These are phyloP conservation scores for Drosophila athabasca DNA, from an alignment of 1,140 invertebrate species.

Conservation along the genomic window DNA sequence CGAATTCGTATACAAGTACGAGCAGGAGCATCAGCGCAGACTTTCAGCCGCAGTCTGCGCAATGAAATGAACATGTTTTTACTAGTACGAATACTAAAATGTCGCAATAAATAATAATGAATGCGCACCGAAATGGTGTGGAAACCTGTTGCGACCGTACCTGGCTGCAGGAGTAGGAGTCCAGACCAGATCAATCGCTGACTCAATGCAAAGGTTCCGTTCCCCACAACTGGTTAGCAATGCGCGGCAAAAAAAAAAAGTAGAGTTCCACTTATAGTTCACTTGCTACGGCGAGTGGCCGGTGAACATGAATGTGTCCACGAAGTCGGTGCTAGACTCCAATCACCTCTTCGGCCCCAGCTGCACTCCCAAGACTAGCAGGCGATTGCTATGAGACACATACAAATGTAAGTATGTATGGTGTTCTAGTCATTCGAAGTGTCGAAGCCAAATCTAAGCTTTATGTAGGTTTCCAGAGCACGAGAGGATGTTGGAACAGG, in stretches of 20 bases:
- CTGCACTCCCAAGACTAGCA: neutral
- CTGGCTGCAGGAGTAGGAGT: constrained; percentile 43
- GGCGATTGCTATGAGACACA: neutral
- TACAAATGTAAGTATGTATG: constrained; percentile 5
- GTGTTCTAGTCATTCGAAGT: constrained; percentile 16
- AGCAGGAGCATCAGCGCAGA: constrained; percentile 33
- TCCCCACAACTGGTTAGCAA: constrained; percentile 17
- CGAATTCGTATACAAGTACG: constrained; percentile 37
- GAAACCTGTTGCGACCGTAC: constrained; percentile 78
- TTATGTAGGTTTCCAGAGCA: constrained; percentile 40
- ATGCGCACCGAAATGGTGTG: constrained; percentile 68
- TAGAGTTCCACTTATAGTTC: constrained; percentile 60
- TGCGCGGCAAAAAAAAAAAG: constrained; percentile 40
- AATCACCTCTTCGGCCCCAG: neutral
- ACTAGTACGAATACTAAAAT: constrained; percentile 30
- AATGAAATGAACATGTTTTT: constrained; percentile 71
- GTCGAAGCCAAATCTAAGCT: constrained; percentile 16
- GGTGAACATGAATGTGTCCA: constrained; percentile 61
- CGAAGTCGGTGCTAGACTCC: constrained; percentile 5
- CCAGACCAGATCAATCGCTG: constrained; percentile 64
- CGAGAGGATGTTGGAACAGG: neutral
- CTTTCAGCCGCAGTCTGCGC: constrained; percentile 42
- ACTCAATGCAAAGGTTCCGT: constrained; percentile 24
- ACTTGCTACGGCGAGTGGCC: constrained; percentile 40
- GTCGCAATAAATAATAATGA: constrained; percentile 79